Evolutionary conservation across 2,113 vertebrate species (phyloP), one percentile per base, ranked within the genome.

Genomic region (Oophaga pumilio): DNA sequence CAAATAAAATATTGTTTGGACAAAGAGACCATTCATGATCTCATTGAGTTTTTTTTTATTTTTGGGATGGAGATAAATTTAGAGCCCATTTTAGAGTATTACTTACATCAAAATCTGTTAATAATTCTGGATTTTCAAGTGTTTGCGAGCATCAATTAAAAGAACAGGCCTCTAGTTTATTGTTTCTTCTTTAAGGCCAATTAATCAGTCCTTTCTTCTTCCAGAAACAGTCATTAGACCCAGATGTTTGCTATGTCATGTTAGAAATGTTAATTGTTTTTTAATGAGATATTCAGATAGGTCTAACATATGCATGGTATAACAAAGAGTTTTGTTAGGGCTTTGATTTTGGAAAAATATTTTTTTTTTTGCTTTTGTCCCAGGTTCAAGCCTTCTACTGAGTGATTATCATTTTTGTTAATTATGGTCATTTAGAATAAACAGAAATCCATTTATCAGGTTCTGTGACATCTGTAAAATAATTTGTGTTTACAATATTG

Each of bases 191-290:
- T 69, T 68, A 81, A 49, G 64, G 9, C 64, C 53, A 71, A 81
- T 81, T 50, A 73, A 87, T 87, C 73, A 85, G 57, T 50, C 57
- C 43, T 87, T 71, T 87, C 53, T 71, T 81, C 62, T 53, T 87
- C 62, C 69, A 76, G 59, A 86, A 79, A 57, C 60, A 85, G 76
- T 71, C 26, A 87, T 81, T 87, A 87, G 24, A 81, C 85, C 85
- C 85, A 87, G 85, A 87, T 81, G 85, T 81, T 81, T 78, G 56
- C 60, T 56, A 53, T 68, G 77, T 77, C 64, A 64, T 86, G 85
- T 68, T 81, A 49, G 28, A 50, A 87, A 81, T 73, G 77, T 56
- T 87, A 87, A 87, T 81, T 59, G 76, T 73, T 87, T 87, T 73
- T 68, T 87, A 87, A 87, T 73, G 77, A 71, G 77, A 81, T 73